Percentiles rank a stretch among this genome's conserved stretches.
Evolutionary conservation across 1,140 invertebrate genomes (phyloP).

Genomic region (Penaeus indicus): DNA sequence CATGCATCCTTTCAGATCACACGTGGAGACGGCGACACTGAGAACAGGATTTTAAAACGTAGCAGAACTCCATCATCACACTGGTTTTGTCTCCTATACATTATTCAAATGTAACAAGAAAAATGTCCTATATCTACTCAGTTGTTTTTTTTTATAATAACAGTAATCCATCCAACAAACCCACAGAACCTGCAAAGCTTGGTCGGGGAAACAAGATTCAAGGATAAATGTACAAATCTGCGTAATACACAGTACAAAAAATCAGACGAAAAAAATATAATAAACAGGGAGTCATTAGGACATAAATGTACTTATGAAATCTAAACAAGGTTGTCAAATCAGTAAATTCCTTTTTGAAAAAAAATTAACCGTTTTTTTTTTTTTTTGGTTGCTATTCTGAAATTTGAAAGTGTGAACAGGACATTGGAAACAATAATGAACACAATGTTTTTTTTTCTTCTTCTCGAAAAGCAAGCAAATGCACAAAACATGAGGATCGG

Average conservation of each 20-base stretch:
- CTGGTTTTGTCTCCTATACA: conserved; percentile 58
- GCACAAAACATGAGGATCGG: too few relatives aligned
- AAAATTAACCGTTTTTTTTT: too few relatives aligned
- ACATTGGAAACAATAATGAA: too few relatives aligned
- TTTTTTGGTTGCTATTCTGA: too few relatives aligned
- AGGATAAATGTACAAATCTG: conserved; percentile 26
- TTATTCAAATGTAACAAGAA: conserved; percentile 64
- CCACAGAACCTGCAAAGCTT: conserved; percentile 45
- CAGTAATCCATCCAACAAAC: conserved; percentile 59
- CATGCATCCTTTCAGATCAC: conserved; percentile 47
- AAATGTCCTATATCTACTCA: conserved; percentile 57
- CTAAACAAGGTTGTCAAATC: conserved; percentile 13
- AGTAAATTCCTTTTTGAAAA: too few relatives aligned
- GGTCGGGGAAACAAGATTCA: conserved; percentile 39
- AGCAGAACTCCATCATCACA: conserved; percentile 54
- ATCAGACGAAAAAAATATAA: conserved; percentile 22
- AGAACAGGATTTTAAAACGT: conserved; percentile 54
- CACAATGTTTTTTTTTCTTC: too few relatives aligned
- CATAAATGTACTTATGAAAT: conserved; percentile 8
- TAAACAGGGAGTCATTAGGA: conserved; percentile 16
- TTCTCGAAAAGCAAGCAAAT: too few relatives aligned
- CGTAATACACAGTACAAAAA: conserved; percentile 11
- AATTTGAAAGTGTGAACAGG: too few relatives aligned
- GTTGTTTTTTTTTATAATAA: conserved; percentile 46
- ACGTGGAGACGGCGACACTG: conserved; percentile 53